Evolutionary conservation across 2,113 vertebrate genomes (phyloP), one percentile per base, ranked within the genome.

Genomic region (Arvicanthis niloticus): DNA sequence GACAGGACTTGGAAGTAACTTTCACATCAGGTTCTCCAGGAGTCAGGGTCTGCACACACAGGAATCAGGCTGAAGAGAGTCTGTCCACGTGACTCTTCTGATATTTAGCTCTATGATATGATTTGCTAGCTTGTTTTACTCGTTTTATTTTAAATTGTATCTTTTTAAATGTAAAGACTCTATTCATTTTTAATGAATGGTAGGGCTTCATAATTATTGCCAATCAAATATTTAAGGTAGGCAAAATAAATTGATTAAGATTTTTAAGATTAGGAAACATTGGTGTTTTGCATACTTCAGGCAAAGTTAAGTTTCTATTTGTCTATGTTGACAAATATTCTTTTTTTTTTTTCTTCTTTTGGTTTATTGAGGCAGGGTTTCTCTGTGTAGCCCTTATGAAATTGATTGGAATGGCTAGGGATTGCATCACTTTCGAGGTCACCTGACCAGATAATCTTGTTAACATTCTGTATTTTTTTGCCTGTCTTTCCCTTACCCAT

Each of bases 111-210:
- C 42, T 93, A 22, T 51, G 45, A 75, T 84, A 40, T 60, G 89
- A 75, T 51, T 78, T 91, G 42, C 53, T 34, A 48, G 75, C 13
- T 89, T 93, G 53, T 17, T 48, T n/a, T 70, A 89, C 76, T 95
- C 85, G 80, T 53, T 93, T 89, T 73, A 56, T 84, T 94, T 93
- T 68, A 76, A 94, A 87, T 82, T 40, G 37, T 82, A 84, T 84
- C 40, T 67, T 7, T 84, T 19, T 53, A 70, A n/a, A 12, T 95
- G 3, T 76, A 78, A 91, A 31, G 82, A 40, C n/a, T 94, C 84
- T 86, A 70, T 94, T 95, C 77, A 85, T 97, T 95, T 94, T 92
- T 40, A 88, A 13, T 88, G 58, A 89, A 42, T 67, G 29, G 24
- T 77, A 89, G 76, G 40, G 60, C 86, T 78, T 80, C 88, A 1